Conservation (phyloP, 1,140 invertebrate genomes). For the Drosophila fuyamai region DNA sequence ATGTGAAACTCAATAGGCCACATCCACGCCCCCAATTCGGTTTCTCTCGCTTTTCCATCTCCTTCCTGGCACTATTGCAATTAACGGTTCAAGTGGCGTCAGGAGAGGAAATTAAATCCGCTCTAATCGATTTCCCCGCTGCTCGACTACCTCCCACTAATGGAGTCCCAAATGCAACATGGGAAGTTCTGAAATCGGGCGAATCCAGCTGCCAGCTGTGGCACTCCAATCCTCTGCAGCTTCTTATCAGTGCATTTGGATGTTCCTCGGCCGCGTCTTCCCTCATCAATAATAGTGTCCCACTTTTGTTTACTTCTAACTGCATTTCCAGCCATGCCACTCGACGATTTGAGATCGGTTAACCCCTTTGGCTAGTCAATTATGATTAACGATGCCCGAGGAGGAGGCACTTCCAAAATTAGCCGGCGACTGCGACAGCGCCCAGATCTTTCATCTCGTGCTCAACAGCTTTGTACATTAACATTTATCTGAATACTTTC, state of each 20-base stretch:
- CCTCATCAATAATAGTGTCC: slow-evolving; percentile 10
- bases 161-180: slow-evolving; percentile 28
- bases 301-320: slow-evolving; percentile 8
- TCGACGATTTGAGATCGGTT: slow-evolving; percentile 15
- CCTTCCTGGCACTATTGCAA: slow-evolving; percentile 34
- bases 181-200: slow-evolving; percentile 5
- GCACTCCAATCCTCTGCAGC: not conserved
- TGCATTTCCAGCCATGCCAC: slow-evolving; percentile 20
- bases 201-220: slow-evolving; percentile 28
- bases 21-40: slow-evolving; percentile 1
- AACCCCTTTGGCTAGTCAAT: slow-evolving; percentile 66
- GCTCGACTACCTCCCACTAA: not conserved
- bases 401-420: slow-evolving; percentile 57
- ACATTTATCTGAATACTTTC: slow-evolving; percentile 48
- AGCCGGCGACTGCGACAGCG: slow-evolving; percentile 42
- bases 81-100: slow-evolving; percentile 71
- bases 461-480: slow-evolving; percentile 56
- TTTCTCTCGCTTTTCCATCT: not conserved
- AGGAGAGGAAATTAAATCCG: slow-evolving; percentile 63
- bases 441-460: slow-evolving; percentile 54
- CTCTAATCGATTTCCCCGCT: slow-evolving; percentile 19
- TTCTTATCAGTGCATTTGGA: slow-evolving; percentile 27
- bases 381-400: slow-evolving; percentile 69
- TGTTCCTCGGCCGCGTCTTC: slow-evolving; percentile 1
- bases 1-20: slow-evolving; percentile 49